Percentiles rank a stretch among this genome's conserved stretches.
These are phyloP conservation scores for Drosophila mojavensis DNA, from an alignment of 1,140 invertebrate species.

Conservation along the genomic window DNA sequence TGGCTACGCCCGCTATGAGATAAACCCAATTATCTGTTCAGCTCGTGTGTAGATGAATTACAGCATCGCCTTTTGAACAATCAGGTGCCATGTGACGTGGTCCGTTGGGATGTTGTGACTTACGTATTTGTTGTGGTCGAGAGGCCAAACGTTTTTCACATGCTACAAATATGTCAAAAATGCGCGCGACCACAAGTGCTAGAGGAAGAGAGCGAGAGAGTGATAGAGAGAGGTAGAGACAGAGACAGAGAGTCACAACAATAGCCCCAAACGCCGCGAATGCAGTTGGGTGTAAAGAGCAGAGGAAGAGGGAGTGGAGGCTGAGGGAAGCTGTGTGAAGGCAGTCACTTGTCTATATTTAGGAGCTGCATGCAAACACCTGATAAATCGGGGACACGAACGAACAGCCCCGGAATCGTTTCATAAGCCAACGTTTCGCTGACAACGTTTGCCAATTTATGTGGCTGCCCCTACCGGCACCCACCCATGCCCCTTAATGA, in stretches of 20 bases:
- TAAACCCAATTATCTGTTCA: too few species aligned
- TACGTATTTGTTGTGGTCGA: slow-evolving; percentile 15
- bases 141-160: slow-evolving; percentile 36
- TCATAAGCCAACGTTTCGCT: slow-evolving; percentile 22
- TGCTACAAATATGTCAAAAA: slow-evolving; percentile 68
- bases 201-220: not conserved
- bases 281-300: not conserved
- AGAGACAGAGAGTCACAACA: slow-evolving; percentile 9
- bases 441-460: slow-evolving; percentile 38
- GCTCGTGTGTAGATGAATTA: too few species aligned
- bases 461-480: not conserved
- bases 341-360: slow-evolving; percentile 39
- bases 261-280: slow-evolving; percentile 46
- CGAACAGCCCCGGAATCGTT: slow-evolving; percentile 34
- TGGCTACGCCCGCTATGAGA: too few species aligned
- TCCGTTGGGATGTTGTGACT: slow-evolving; percentile 12
- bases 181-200: slow-evolving; percentile 47
- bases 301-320: slow-evolving; percentile 14
- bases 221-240: not conserved
- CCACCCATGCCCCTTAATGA: not conserved
- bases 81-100: slow-evolving; percentile 13
- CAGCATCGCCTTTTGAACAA: not conserved
- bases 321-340: not conserved
- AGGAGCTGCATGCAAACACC: slow-evolving; percentile 69
- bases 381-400: slow-evolving; percentile 74